These are phyloP conservation scores for Molossus alvarezi DNA, from an alignment of 2,797 vertebrate species.

Conservation along the genomic window DNA sequence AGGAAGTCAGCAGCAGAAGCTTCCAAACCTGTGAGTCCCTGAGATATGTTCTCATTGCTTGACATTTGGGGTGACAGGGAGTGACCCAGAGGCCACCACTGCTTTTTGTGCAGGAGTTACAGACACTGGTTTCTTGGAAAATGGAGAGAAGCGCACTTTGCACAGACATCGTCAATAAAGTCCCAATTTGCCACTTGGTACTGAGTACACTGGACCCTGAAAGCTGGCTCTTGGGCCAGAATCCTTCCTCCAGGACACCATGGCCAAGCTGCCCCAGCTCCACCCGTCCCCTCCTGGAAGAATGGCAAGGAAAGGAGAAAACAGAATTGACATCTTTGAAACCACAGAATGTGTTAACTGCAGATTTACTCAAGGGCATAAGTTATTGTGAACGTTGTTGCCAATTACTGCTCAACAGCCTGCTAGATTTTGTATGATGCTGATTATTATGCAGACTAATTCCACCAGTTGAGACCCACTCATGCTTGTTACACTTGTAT, in stretches of 20 bases:
- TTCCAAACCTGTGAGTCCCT: constrained; percentile 80
- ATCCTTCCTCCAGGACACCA: constrained; percentile 70
- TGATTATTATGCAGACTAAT: constrained; percentile 87
- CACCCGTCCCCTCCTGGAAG: constrained; percentile 73
- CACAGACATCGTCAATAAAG: constrained; percentile 90
- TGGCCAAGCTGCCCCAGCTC: constrained; percentile 76
- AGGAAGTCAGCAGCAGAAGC: constrained; percentile 82
- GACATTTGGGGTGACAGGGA: constrained; percentile 79
- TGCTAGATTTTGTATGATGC: constrained; percentile 89
- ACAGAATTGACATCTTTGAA: constrained; percentile 84
- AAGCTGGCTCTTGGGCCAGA: constrained; percentile 83
- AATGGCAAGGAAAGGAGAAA: constrained; percentile 79
- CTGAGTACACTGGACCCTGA: constrained; percentile 92
- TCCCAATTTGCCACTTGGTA: constrained; percentile 89
- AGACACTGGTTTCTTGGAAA: constrained; percentile 93
- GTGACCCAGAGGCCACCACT: constrained; percentile 81
- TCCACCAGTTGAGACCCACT: constrained; percentile 83
- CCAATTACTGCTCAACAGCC: constrained; percentile 86
- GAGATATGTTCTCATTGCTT: constrained; percentile 74
- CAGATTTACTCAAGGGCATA: constrained; percentile 85
- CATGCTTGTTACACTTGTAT: constrained; percentile 86
- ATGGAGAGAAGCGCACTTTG: constrained; percentile 92
- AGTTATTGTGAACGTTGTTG: constrained; percentile 87
- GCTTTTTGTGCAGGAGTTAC: constrained; percentile 88
- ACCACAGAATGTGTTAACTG: constrained; percentile 85